These are phyloP conservation scores for Calephelis perditalis DNA, from an alignment of 2,888 invertebrate species.

Conservation along the genomic window DNA sequence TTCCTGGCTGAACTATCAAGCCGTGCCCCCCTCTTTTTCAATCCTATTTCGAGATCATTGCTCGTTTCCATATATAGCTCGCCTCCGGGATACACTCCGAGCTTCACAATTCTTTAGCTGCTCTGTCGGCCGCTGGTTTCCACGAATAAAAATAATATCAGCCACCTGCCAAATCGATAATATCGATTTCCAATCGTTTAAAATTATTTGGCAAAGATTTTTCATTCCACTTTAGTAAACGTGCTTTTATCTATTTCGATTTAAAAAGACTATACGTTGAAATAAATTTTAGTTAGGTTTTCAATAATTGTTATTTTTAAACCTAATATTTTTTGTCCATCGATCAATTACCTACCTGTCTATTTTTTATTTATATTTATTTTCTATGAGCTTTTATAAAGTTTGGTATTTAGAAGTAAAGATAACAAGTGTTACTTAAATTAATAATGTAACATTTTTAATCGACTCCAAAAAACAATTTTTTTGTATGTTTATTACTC, in stretches of 20 bases:
- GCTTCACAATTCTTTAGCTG: slow-evolving; percentile 53
- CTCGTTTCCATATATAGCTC: slow-evolving; percentile 73
- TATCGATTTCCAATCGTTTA: slow-evolving; percentile 7
- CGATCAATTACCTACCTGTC: too few species aligned
- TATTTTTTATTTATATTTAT: neutral
- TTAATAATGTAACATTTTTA: too few species aligned
- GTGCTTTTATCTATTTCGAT: too few species aligned
- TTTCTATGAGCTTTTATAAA: neutral
- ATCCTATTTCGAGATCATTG: slow-evolving; percentile 31
- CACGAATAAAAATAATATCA: slow-evolving; percentile 49
- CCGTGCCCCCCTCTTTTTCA: slow-evolving; percentile 38
- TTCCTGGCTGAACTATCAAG: slow-evolving; percentile 50
- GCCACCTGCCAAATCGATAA: slow-evolving; percentile 41
- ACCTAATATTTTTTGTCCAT: neutral
- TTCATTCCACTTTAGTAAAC: neutral
- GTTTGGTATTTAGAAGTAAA: too few species aligned
- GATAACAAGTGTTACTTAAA: too few species aligned
- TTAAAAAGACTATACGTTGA: too few species aligned
- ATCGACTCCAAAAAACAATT: too few species aligned
- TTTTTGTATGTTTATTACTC: too few species aligned
- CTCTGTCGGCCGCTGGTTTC: slow-evolving; percentile 41
- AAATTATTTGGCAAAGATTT: slow-evolving; percentile 4
- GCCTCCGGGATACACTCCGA: slow-evolving; percentile 49
- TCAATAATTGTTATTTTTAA: too few species aligned
- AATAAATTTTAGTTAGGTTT: too few species aligned